Evolutionary conservation across 2,888 invertebrate genomes (phyloP), one percentile per base, ranked within the genome.

Genomic region (Leptothorax acervorum): DNA sequence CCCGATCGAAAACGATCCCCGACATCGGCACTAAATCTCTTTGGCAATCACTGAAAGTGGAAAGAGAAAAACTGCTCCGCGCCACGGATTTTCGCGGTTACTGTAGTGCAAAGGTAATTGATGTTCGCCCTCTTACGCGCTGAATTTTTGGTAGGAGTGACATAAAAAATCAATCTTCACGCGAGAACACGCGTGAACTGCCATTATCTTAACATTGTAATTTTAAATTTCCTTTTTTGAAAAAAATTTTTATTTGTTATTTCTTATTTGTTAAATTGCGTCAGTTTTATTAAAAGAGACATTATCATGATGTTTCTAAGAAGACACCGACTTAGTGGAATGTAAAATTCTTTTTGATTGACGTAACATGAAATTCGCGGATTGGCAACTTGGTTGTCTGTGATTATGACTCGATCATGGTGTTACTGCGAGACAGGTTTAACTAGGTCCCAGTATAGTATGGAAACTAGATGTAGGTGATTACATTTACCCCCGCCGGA

Each of bases 31-130:
- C 90, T 93, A 93, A 93, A 94, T 94, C 93, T 93, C 91, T 87
- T 86, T 88, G 90, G 92, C 92, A 93, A 93, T 94, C 92, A 92
- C 91, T 90, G 91, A 92, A 92, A 93, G 93, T 93, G 92, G 92
- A 92, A 89, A 90, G 90, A 91, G 91, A 89, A 89, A 90, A 90
- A 89, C 86, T 88, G 86, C 89, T 83, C 88, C 83, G 84, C 85
- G 81, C 88, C 75, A 85, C 74, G 86, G 89, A 89, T 89, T 90
- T 90, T 86, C 85, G 86, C 85, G 90, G 88, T 88, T 88, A 81
- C 90, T 84, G 57, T 75, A 79, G 87, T 73, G 65, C 82, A 76
- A 48, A 18, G 76, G 88, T 89, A 89, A 89, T 89, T 90, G 89
- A 89, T 90, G 88, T 76, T 84, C 73, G 79, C 86, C 63, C 73